phyloP scores from a whole-genome alignment of 2,797 vertebrate species.

The Anas capensis region DNA sequence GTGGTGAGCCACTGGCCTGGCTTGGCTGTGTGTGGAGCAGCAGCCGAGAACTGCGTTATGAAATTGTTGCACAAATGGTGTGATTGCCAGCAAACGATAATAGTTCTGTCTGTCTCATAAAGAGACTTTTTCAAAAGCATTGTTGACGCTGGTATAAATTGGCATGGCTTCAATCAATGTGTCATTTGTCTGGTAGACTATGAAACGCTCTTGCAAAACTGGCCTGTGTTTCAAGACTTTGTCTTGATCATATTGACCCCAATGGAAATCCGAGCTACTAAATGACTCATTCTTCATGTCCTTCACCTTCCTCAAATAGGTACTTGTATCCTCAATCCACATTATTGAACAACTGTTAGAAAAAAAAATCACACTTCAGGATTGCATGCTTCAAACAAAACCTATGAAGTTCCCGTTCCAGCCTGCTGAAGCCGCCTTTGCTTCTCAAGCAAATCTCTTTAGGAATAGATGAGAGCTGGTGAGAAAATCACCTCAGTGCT shows the following conservation, averaged over 20 bases:
- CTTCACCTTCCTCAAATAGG: not conserved
- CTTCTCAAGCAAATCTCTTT: constrained; percentile 27
- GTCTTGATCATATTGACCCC: not conserved
- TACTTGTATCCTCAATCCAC: not conserved
- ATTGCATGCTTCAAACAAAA: not conserved
- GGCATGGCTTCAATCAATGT: not conserved
- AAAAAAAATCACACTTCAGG: not conserved
- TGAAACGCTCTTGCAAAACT: constrained; percentile 28
- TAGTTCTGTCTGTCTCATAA: not conserved
- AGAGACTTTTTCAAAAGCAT: not conserved
- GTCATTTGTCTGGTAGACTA: constrained; percentile 33
- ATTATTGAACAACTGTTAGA: not conserved
- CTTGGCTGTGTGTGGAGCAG: accelerated
- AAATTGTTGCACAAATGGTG: not conserved
- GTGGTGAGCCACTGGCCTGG: not conserved
- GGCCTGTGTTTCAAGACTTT: not conserved
- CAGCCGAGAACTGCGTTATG: accelerated
- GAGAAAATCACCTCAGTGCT: constrained; percentile 41
- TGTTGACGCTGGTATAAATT: not conserved
- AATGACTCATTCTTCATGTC: not conserved
- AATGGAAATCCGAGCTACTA: not conserved
- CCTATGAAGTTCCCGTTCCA: not conserved
- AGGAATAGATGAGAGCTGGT: constrained; percentile 30
- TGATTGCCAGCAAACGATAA: accelerated
- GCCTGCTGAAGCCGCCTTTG: not conserved